phyloP scores from a whole-genome alignment of 2,113 vertebrate genomes.

The Herpetotheres cachinnans region DNA sequence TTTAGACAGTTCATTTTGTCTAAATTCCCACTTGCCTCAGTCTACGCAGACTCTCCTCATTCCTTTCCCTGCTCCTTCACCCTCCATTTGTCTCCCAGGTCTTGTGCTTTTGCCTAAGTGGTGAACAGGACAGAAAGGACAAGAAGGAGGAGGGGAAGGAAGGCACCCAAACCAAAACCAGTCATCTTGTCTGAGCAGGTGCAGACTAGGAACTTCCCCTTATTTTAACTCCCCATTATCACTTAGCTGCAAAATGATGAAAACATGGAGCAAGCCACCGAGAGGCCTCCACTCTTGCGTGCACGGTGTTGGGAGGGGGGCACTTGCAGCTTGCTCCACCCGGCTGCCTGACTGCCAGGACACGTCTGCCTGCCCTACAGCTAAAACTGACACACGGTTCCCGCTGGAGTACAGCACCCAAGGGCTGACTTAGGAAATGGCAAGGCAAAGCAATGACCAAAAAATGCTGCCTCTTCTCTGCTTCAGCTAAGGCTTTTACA shows the following conservation, averaged over 20 bases:
- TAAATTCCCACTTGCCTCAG: not conserved
- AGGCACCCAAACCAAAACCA: not conserved
- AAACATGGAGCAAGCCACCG: not conserved
- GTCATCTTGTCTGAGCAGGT: not conserved
- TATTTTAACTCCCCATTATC: not conserved
- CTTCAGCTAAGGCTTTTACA: constrained; percentile 62
- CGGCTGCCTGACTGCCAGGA: not conserved
- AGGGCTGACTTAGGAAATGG: not conserved
- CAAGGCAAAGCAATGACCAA: constrained; percentile 1
- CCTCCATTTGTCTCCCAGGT: not conserved
- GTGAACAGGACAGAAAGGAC: not conserved
- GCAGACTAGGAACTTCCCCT: not conserved
- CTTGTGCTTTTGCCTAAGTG: not conserved
- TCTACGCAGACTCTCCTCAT: not conserved
- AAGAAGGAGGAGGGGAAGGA: not conserved
- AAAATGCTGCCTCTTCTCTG: constrained; percentile 45
- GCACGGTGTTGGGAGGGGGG: not conserved
- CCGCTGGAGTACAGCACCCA: not conserved
- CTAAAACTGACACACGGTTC: not conserved
- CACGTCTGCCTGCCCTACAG: not conserved
- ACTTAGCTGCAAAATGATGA: not conserved
- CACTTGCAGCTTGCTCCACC: not conserved
- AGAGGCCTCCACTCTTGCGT: not conserved
- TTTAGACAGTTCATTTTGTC: not conserved
- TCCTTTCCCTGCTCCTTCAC: not conserved